Evolutionary conservation across 64 coral and sea anemone genomes (phyloP), one percentile per base, ranked within the genome.

Genomic region (Porites lutea): DNA sequence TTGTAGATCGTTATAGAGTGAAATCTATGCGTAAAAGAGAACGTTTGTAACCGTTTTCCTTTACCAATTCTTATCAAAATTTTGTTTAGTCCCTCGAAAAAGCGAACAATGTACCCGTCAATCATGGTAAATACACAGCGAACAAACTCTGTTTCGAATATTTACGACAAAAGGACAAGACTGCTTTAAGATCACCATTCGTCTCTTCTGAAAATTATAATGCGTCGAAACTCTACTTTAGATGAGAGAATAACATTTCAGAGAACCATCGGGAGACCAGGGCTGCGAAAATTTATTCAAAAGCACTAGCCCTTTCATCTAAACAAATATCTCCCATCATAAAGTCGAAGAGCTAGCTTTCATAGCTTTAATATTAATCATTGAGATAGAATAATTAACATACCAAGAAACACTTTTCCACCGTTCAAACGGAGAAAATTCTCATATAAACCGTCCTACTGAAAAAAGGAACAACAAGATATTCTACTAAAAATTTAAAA

Each of bases 301-400:
- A 21, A 5, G 14, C 18, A 3, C 48, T 37, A 83, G 22, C 74
- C 65, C 79, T 89, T 96, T 52, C 78, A 72, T 53, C 74, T 86
- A 96, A 96, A 96, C 65, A 96, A 96, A 96, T 89, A 96, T 93
- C 93, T 96, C 90, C 61, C 49, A 72, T 88, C 21, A n/a, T 59
- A 81, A 87, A 90, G 87, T 73, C 88, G 95, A 96, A 88, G 68
- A 82, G 73, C 61, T 83, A 95, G 83, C 74, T 61, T 96, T 65
- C 77, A 75, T 89, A 72, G 87, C 90, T 82, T 96, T 96, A 96
- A 96, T 96, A 96, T 96, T 96, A 96, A 96, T 96, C 79, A 83
- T 74, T 45, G 72, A 77, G 94, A 85, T 79, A 96, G 77, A 72
- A 92, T 68, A 93, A 77, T 92, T 79, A 93, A 86, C 66, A 87